These are phyloP conservation scores for Philotrypesis tridentata DNA, from an alignment of 1,140 invertebrate genomes.

Conservation along the genomic window DNA sequence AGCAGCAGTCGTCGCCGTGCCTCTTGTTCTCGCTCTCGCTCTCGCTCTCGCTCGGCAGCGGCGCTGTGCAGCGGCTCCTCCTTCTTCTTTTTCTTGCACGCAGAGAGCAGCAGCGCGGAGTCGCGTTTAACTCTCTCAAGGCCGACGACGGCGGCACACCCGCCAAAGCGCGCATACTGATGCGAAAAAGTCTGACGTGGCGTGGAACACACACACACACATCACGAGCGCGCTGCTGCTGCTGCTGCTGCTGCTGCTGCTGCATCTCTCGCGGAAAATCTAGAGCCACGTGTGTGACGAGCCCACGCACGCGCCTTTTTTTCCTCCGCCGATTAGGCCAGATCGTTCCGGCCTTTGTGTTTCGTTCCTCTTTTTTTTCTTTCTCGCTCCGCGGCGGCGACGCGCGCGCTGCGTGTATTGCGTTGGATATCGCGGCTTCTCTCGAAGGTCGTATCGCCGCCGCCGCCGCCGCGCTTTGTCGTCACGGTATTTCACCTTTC, in stretches of 20 bases:
- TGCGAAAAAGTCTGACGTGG: background rate
- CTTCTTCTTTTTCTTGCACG: background rate
- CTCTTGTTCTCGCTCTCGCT: background rate
- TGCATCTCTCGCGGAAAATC: conserved; percentile 4
- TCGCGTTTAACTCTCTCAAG: background rate
- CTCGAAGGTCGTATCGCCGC: background rate
- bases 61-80: background rate
- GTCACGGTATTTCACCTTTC: too few species aligned
- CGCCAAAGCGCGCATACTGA: background rate
- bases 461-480: too few species aligned
- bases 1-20: background rate
- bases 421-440: background rate
- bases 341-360: background rate
- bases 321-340: background rate
- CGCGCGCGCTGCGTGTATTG: background rate
- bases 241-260: background rate
- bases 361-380: background rate
- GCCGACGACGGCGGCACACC: conserved; percentile 15
- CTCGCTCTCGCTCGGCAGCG: background rate
- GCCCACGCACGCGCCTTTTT: background rate
- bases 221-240: too few species aligned
- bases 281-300: background rate
- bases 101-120: background rate
- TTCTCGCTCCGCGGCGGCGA: too few species aligned
- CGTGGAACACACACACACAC: too few species aligned